A percentile compares a stretch with the other conserved stretches of the same genome.
Conservation (phyloP, 1,140 invertebrate species). For the Aphis gossypii region DNA sequence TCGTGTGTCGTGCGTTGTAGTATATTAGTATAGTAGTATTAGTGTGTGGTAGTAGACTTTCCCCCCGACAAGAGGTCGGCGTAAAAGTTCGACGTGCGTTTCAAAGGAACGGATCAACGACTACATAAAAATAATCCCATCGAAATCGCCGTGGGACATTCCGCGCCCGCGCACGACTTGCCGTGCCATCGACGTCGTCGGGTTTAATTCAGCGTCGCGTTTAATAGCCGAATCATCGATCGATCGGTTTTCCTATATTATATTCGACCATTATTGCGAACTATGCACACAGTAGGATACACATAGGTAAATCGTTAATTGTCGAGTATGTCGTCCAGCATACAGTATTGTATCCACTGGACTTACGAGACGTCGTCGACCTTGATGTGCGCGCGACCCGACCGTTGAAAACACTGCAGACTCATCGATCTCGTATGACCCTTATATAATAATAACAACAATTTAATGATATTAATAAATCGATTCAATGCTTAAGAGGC, state of each 20-base stretch:
- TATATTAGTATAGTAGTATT: neutral
- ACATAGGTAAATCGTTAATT: neutral
- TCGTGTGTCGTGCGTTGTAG: neutral
- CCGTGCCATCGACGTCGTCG: neutral
- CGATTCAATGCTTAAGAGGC: neutral
- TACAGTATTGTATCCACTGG: neutral
- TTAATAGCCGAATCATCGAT: slow-evolving; percentile 7
- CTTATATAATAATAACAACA: neutral
- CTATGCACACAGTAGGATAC: neutral
- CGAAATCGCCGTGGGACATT: neutral
- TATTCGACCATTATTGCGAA: neutral
- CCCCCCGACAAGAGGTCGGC: neutral
- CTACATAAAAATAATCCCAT: neutral
- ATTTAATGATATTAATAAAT: neutral
- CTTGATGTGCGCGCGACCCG: neutral
- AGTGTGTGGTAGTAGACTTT: neutral
- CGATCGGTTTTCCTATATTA: neutral
- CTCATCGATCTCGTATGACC: neutral
- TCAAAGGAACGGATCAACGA: neutral
- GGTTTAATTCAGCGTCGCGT: neutral
- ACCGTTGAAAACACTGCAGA: neutral
- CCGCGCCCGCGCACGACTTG: neutral
- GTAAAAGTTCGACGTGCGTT: neutral
- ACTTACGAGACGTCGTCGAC: neutral
- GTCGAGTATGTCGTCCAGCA: neutral